Evolutionary conservation across 2,797 vertebrate species (phyloP), one percentile per base, ranked within the genome.

Genomic region (Cyprinodon diabolis): DNA sequence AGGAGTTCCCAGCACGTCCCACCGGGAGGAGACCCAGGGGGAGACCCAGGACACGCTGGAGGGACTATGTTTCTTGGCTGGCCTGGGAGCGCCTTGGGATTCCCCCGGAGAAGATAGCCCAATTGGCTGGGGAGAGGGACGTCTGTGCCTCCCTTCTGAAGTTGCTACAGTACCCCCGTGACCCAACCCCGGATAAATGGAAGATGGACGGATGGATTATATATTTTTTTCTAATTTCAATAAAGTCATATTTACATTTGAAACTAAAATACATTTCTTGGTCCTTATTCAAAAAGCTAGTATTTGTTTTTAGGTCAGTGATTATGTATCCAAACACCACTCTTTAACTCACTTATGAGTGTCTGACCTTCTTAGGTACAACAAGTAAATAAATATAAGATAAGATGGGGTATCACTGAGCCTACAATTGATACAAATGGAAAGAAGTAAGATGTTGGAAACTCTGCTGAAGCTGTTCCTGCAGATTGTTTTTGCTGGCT

Each of bases 401-500:
- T 23, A 1, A 75, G 68, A 70, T 4, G 14, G 9, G 1, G 4
- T 60, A 56, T 79, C 69, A 69, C 69, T 62, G 43, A 66, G 45
- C 5, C 67, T 57, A 5, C 58, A 68, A 58, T 72, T 35, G 23
- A 47, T 48, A 72, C n/a, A 23, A 21, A 23, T 45, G 40, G 55
- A 76, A 48, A 58, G 25, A 52, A 1, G 35, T 17, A 70, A 30
- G 58, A 56, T 51, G 40, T 74, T 17, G 15, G 12, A 49, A 75
- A 73, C 47, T 62, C 68, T 11, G 35, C 19, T 35, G 45, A 77
- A 47, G 65, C 63, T 81, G 77, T 54, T 35, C 68, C 66, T 73
- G 76, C 47, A 48, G 68, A 43, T 87, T 84, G 80, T 84, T 85
- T 81, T 74, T 75, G 35, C 79, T 67, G 56, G 56, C 94, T 96